Conservation (phyloP, 2,888 invertebrate genomes). For the Clunio marinus region DNA sequence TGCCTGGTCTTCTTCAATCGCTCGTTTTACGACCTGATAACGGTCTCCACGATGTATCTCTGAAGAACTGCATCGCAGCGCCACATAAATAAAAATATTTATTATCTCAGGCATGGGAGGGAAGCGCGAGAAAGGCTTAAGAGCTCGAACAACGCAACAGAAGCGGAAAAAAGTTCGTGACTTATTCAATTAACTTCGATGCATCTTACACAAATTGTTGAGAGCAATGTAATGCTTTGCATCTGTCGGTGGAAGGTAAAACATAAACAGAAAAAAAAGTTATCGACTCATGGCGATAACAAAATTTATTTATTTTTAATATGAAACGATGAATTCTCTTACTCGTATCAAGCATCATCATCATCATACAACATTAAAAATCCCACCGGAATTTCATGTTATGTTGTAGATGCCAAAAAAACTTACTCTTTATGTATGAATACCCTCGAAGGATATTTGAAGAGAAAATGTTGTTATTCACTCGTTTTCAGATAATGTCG, state of each 20-base stretch:
- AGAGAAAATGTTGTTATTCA: background rate
- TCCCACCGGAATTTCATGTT: too few species aligned
- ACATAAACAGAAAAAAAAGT: background rate
- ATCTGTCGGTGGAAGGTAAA: background rate
- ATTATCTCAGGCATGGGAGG: background rate
- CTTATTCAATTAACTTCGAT: slow-evolving; percentile 24
- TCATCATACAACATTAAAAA: too few species aligned
- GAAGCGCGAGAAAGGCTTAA: background rate
- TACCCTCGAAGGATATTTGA: background rate
- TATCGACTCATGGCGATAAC: background rate
- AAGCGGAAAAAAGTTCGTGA: background rate
- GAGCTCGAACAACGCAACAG: background rate
- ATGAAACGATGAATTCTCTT: too few species aligned
- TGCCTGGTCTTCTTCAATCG: slow-evolving; percentile 29
- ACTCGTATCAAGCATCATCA: too few species aligned
- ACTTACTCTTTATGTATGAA: background rate
- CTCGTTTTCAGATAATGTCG: background rate
- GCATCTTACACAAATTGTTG: background rate
- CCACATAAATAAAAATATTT: slow-evolving; percentile 17
- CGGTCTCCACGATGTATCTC: background rate
- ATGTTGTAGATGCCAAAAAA: too few species aligned
- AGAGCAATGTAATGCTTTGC: background rate
- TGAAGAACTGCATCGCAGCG: background rate
- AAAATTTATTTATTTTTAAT: background rate
- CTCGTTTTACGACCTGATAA: slow-evolving; percentile 32